These are phyloP conservation scores for Hirtodrosophila duncani DNA, from an alignment of 2,888 invertebrate genomes.

Conservation along the genomic window DNA sequence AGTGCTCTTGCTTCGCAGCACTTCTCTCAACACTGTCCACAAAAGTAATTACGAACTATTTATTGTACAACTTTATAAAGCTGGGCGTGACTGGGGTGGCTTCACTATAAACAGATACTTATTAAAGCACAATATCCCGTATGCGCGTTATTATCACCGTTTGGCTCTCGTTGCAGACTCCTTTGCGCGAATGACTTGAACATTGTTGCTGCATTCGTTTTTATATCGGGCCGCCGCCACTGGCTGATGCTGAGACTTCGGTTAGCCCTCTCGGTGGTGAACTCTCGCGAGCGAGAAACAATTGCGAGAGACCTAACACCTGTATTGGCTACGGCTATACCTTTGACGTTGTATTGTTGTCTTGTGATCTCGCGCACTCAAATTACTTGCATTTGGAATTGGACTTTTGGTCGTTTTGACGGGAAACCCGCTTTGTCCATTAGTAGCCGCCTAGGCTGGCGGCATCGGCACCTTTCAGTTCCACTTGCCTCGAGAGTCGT, in stretches of 20 bases:
- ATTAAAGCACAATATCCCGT: constrained; percentile 20
- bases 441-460: constrained; percentile 27
- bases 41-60: too few relatives aligned
- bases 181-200: constrained; percentile 67
- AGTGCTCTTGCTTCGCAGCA: too few relatives aligned
- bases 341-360: constrained; percentile 25
- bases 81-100: too few relatives aligned
- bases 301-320: too few relatives aligned
- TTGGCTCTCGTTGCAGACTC: constrained; percentile 44
- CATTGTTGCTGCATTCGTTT: constrained; percentile 47
- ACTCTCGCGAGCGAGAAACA: too few relatives aligned
- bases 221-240: constrained; percentile 48
- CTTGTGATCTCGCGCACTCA: constrained; percentile 30
- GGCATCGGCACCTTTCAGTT: constrained; percentile 8
- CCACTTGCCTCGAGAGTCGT: constrained; percentile 8
- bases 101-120: too few relatives aligned
- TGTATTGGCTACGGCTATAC: constrained; percentile 4
- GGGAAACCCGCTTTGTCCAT: constrained; percentile 55
- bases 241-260: constrained; percentile 4
- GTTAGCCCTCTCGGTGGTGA: constrained; percentile 8
- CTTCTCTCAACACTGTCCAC: too few relatives aligned
- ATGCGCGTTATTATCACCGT: constrained; percentile 24
- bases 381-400: constrained; percentile 23
- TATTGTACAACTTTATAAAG: too few relatives aligned
- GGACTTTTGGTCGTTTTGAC: constrained; percentile 17